Percentiles rank a stretch among this genome's conserved stretches.
These are phyloP conservation scores for Cyclopterus lumpus DNA, from an alignment of 2,797 vertebrate genomes.

Conservation along the genomic window DNA sequence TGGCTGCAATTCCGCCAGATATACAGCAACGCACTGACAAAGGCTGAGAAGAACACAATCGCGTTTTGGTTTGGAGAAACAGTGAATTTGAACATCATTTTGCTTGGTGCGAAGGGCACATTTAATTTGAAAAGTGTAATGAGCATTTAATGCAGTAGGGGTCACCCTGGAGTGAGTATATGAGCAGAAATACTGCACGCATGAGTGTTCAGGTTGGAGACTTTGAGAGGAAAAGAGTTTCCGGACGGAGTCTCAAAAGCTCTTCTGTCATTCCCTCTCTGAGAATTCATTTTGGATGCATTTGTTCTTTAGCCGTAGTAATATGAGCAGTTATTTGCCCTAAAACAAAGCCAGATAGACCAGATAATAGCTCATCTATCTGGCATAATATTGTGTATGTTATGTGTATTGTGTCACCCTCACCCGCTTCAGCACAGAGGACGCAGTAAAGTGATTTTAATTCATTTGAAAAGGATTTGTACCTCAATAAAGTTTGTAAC, in stretches of 20 bases:
- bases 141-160: conserved; percentile 39
- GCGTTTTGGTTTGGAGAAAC: not conserved
- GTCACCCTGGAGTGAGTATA: conserved; percentile 39
- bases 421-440: not conserved
- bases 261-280: not conserved
- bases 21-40: not conserved
- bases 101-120: not conserved
- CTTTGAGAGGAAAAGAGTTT: not conserved
- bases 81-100: not conserved
- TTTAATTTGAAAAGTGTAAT: conserved; percentile 25
- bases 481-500: not conserved
- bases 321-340: not conserved
- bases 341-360: not conserved
- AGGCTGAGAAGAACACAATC: not conserved
- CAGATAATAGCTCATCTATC: not conserved
- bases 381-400: not conserved
- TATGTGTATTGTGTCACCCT: not conserved
- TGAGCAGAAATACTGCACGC: conserved; percentile 10
- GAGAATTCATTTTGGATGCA: conserved; percentile 1
- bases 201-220: not conserved
- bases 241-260: not conserved
- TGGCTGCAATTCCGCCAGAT: not conserved
- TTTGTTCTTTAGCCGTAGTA: not conserved
- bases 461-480: not conserved
- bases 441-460: not conserved